phyloP scores from a whole-genome alignment of 2,113 vertebrate genomes.

The Gasterosteus nipponicus region DNA sequence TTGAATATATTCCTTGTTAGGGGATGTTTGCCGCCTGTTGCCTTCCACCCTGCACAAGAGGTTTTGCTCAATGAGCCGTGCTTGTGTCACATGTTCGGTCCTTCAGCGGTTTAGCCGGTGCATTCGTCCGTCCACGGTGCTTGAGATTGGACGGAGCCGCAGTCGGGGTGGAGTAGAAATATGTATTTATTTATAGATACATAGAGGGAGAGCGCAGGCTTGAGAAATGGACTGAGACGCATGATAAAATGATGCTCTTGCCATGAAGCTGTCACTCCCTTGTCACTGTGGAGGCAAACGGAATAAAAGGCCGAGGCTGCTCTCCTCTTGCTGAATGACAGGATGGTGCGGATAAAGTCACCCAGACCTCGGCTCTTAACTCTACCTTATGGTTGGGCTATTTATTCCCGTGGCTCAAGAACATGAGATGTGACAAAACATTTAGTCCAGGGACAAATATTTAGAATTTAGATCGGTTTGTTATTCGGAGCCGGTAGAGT shows the following conservation, averaged over 20 bases:
- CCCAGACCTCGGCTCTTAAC: conserved; percentile 23
- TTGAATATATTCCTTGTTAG: neutral
- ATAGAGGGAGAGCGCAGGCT: conserved; percentile 18
- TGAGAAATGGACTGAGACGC: conserved; percentile 41
- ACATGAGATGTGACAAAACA: neutral
- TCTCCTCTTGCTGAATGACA: conserved; percentile 40
- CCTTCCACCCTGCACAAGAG: neutral
- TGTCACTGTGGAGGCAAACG: conserved; percentile 38
- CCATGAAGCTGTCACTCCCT: conserved; percentile 58
- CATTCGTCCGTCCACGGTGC: conserved; percentile 8
- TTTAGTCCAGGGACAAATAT: neutral
- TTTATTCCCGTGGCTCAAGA: neutral
- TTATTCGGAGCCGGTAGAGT: conserved; percentile 1
- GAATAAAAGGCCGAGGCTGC: conserved; percentile 28
- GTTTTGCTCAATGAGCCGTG: neutral
- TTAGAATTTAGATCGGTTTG: no score
- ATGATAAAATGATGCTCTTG: conserved; percentile 52
- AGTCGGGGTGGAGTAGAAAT: conserved; percentile 5
- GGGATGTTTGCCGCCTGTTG: neutral
- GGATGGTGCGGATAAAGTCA: conserved; percentile 47
- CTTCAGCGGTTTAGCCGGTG: neutral
- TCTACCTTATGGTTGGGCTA: no score
- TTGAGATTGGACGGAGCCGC: conserved; percentile 9
- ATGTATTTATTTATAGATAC: no score
- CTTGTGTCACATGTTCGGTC: neutral